phyloP scores from a whole-genome alignment of 37 sponge, comb jelly and placozoan genomes.

The Crambe crambe region DNA sequence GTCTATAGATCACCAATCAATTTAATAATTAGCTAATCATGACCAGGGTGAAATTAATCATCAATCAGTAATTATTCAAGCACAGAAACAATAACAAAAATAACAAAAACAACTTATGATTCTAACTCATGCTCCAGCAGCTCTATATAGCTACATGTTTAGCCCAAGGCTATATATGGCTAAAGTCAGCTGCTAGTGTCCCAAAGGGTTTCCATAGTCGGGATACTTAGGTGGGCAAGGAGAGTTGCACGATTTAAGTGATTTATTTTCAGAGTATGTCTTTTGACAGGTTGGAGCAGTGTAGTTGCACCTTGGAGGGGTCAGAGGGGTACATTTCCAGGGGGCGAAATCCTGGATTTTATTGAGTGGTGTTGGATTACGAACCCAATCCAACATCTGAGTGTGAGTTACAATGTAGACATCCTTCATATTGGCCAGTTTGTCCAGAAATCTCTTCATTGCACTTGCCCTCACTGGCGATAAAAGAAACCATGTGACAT shows the following conservation, averaged over 20 bases:
- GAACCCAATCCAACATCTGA: conserved; percentile 63
- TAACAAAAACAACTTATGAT: too few species aligned
- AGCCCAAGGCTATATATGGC: too few species aligned
- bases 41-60: too few species aligned
- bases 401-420: conserved; percentile 56
- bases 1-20: too few species aligned
- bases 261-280: conserved; percentile 5
- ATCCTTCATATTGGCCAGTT: conserved; percentile 25
- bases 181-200: too few species aligned
- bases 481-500: conserved; percentile 37
- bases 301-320: conserved; percentile 25
- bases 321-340: conserved; percentile 41
- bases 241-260: conserved; percentile 19
- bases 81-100: too few species aligned
- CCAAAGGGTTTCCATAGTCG: conserved; percentile 44
- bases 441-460: conserved; percentile 29
- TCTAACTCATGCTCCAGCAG: too few species aligned
- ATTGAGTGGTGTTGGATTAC: conserved; percentile 40
- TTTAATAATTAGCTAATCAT: too few species aligned
- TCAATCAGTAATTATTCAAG: too few species aligned
- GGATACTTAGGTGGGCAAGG: conserved; percentile 53
- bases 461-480: not conserved
- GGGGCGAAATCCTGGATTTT: conserved; percentile 45
- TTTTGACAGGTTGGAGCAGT: conserved; percentile 7
- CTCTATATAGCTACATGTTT: too few species aligned